Percentiles rank a stretch among this genome's conserved stretches.
phyloP scores from a whole-genome alignment of 1,140 invertebrate genomes.

The fruit fly (Drosophila melanogaster) region Release_6_plus_ISO1_MT NT_033779.5:5351001-5351500 shows the following conservation, averaged over 20 bases:
- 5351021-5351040: background rate
- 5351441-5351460: background rate
- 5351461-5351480: conserved; percentile 22
- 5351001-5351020: background rate
- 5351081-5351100: conserved; percentile 56
- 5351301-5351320: too few species aligned
- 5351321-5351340: too few species aligned
- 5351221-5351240: conserved; percentile 47
- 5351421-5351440: background rate
- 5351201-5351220: conserved; percentile 15
- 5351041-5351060: conserved; percentile 31
- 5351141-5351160: conserved; percentile 64
- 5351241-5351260: background rate
- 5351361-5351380: too few species aligned
- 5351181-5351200: conserved; percentile 33
- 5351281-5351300: background rate
- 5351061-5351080: conserved; percentile 46
- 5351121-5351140: conserved; percentile 36
- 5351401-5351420: background rate
- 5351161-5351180: conserved; percentile 57
- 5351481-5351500: conserved; percentile 58
- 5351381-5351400: too few species aligned
- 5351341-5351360: too few species aligned
- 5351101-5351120: conserved; percentile 78
- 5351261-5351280: background rate